Evolutionary conservation across 2,888 invertebrate species (phyloP), one percentile per base, ranked within the genome.

Genomic region (Callosobruchus maculatus): DNA sequence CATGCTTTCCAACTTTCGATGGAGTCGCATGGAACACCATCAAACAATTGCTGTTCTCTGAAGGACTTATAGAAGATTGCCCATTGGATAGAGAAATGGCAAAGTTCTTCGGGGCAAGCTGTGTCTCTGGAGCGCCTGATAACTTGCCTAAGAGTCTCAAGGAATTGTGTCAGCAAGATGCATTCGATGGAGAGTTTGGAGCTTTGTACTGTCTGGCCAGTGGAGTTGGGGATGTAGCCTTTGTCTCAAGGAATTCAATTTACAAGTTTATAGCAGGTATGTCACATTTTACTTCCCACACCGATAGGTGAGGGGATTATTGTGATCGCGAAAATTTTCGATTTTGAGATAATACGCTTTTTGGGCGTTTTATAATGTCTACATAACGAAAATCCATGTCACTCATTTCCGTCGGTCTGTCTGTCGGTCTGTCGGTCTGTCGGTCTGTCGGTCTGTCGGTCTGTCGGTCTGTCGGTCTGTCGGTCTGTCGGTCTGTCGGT

Each of bases 1-100:
- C 94, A 0, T 95, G 95, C 81, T 94, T 97, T 84, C 93, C 97
- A 0, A 91, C 90, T n/a, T 94, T 92, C 82, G 93, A 94, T 78
- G 93, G 95, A 5, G 87, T 92, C 7, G 92, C 93, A 13, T 91
- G 92, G 90, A 89, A 92, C 79, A 89, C 93, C 0, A 90, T 91
- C 0, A 86, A 86, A 76, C 88, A 85, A 83, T 88, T 86, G 21
- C 88, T 87, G 79, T 85, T 77, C 78, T 87, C 82, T 84, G 86
- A 82, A 71, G 77, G 80, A 13, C 74, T 86, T 22, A 76, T 86
- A n/a, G 77, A 81, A 71, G 81, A 88, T 78, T 85, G 88, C 73
- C 90, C 90, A 70, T 85, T 85, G 72, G 78, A 67, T 66, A 80
- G 80, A 72, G 85, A 86, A 76, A 67, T 88, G 75, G 74, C 78